These are phyloP conservation scores for Neodiprion pinetum DNA, from an alignment of 1,140 invertebrate species.

Conservation along the genomic window DNA sequence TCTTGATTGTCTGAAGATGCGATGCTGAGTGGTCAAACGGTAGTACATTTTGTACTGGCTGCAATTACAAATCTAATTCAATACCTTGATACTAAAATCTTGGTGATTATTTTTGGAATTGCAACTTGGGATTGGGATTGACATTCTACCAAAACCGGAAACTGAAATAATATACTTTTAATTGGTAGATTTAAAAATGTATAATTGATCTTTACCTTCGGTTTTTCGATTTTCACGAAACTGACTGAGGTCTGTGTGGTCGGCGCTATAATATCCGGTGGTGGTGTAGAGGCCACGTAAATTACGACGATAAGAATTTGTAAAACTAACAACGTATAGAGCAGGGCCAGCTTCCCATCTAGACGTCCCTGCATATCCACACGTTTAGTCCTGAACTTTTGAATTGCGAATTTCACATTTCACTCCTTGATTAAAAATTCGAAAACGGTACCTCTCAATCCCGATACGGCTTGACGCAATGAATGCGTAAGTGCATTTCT, in stretches of 20 bases:
- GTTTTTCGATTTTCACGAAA: conserved; percentile 48
- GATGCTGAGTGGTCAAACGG: conserved; percentile 31
- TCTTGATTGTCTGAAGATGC: conserved; percentile 49
- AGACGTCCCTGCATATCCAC: conserved; percentile 55
- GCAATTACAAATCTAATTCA: conserved; percentile 11
- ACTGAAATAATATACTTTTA: background rate
- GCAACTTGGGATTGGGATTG: background rate
- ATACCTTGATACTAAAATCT: conserved; percentile 7
- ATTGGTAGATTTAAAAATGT: background rate
- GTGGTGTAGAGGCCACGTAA: conserved; percentile 56
- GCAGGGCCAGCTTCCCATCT: conserved; percentile 55
- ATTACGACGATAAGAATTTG: conserved; percentile 59
- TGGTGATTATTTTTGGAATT: background rate
- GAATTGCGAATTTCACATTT: conserved; percentile 3
- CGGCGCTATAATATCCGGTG: conserved; percentile 41
- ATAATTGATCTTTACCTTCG: conserved; percentile 38
- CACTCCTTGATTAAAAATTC: background rate
- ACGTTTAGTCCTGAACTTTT: conserved; percentile 27
- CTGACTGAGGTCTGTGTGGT: conserved; percentile 48
- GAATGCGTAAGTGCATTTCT: background rate
- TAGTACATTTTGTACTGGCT: conserved; percentile 29
- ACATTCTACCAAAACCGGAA: conserved; percentile 8
- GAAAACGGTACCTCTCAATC: background rate
- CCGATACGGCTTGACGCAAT: background rate
- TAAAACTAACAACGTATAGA: conserved; percentile 55